Base-by-base conservation (phyloP, 1,140 invertebrate genomes). In the Heliconius himera region DNA sequence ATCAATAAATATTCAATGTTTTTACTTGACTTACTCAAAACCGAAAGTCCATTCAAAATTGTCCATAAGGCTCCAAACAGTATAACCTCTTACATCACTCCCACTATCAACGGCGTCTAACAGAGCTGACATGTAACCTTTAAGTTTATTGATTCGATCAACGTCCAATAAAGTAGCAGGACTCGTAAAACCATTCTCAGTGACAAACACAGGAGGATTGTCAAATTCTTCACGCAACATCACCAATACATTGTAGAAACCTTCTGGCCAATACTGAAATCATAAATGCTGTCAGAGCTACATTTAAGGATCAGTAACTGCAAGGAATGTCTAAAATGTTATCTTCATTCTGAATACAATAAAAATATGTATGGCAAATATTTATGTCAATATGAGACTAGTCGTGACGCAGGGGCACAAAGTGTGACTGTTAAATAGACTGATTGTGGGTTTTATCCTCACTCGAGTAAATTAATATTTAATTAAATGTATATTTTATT, bases 11-110 rank as follows among this genome's bases (percentile, higher is more conserved):
- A 46, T 16, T 41, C 11, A 41, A 41, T 41, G 41, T 46, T 46
- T 46, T 46, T 13, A 46, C 3, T 56, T 56, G 76, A 91, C 91
- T 92, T 87, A 95, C 95, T 89, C 94, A 82, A 95, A 96, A 70
- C 96, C 96, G 20, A 90, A 92, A 66, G 94, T 91, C 96, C 97
- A 97, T 90, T 97, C 97, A 83, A 97, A 97, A 83, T 96, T 97
- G 81, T 98, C 97, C 93, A 97, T 95, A 33, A 97, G 85, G 73
- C 96, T 96, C 97, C 97, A 97, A 22, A 95, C 95, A 46, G 95
- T 96, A 81, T 97, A 97, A 0, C 95, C 96, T 49, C 91, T 95
- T 0, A 98, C 92, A 84, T 97, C 96, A 51, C 95, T 96, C 1
- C 96, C 96, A 83, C 97, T 96, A 38, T 95, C 90, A n/a, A 97